These are phyloP conservation scores for human DNA, from an alignment of 2,113 vertebrate species.

Conservation along the genomic window GRCh38 chr22:24388501-24389000, in stretches of 20 bases:
- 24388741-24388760: neutral
- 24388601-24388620: too few relatives aligned
- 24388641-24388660: too few relatives aligned
- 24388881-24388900: neutral
- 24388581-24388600: too few relatives aligned
- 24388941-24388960: neutral
- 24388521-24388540: too few relatives aligned
- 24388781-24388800: neutral
- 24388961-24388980: neutral
- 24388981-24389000: neutral
- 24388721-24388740: neutral
- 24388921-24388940: neutral
- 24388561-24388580: too few relatives aligned
- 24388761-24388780: neutral
- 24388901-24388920: neutral
- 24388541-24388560: too few relatives aligned
- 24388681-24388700: neutral
- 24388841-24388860: neutral
- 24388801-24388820: neutral
- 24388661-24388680: too few relatives aligned
- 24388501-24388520: too few relatives aligned
- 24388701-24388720: neutral
- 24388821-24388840: neutral
- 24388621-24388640: too few relatives aligned
- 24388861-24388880: neutral